These are phyloP conservation scores for Incurvaria masculella DNA, from an alignment of 2,888 invertebrate species.

Conservation along the genomic window DNA sequence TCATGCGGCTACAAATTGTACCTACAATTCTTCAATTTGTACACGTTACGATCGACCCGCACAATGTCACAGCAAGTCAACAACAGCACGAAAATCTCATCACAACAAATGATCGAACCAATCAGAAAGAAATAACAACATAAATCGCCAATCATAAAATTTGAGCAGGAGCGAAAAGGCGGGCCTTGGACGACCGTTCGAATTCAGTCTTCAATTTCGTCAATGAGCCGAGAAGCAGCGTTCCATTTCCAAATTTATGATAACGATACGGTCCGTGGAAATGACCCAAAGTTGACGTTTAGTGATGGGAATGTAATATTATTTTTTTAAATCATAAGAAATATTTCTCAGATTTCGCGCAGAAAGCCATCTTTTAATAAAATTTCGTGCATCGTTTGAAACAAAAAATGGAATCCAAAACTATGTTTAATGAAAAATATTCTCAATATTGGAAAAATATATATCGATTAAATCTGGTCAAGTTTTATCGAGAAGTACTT, in stretches of 20 bases:
- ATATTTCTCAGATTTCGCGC: too few relatives aligned
- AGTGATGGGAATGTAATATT: background rate
- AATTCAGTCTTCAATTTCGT: background rate
- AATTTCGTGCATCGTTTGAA: too few relatives aligned
- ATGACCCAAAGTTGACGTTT: background rate
- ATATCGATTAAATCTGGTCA: background rate
- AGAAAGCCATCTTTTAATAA: too few relatives aligned
- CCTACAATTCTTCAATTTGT: too few relatives aligned
- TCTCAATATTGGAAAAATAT: background rate
- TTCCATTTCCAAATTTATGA: conserved; percentile 32
- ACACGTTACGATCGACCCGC: too few relatives aligned
- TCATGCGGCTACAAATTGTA: too few relatives aligned
- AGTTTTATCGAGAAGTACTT: too few relatives aligned
- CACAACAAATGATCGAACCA: background rate
- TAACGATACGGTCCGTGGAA: background rate
- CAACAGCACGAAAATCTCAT: background rate
- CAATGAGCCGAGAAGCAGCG: background rate
- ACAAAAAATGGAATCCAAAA: too few relatives aligned
- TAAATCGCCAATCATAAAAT: background rate
- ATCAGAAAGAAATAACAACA: background rate
- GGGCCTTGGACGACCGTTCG: background rate
- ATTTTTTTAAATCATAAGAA: too few relatives aligned
- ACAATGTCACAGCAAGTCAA: background rate
- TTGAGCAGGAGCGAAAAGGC: background rate
- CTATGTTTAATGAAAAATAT: background rate